Base-by-base conservation (phyloP, 2,113 vertebrate genomes). In the Arvicanthis niloticus region DNA sequence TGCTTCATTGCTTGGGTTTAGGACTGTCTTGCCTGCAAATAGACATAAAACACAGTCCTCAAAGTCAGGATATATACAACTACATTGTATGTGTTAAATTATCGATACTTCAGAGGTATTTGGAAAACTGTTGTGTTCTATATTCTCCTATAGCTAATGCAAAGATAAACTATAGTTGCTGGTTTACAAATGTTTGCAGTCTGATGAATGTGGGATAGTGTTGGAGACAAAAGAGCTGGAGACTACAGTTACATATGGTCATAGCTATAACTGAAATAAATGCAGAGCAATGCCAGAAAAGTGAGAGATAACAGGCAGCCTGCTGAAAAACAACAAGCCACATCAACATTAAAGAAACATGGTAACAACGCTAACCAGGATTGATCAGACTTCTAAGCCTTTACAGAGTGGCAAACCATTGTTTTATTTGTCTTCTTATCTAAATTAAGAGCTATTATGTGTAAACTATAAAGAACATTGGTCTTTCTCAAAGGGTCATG, bases 251-350 rank as follows among this genome's bases (percentile, higher is more conserved):
- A 65, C 21, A 48, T n/a, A 11, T n/a, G 12, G 11, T 80, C 7
- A 62, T 37, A 51, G 7, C 5, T 51, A 0, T 19, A 21, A 19
- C 1, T 81, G 13, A 73, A 70, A 29, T 60, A 72, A 42, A 13
- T 34, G 21, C 1, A 53, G 40, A 88, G 17, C 7, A 13, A 65
- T 56, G 9, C 17, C 16, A 92, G 17, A 85, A 7, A 24, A 65
- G 81, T 51, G 17, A 76, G 21, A 2, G 67, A 51, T 1, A 84
- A 2, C 0, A 15, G 4, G 8, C 31, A 24, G 13, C 10, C 0
- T 1, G n/a, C 40, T 42, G 0, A 13, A 29, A 10, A 92, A 45
- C 0, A 24, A 8, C 0, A 24, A 8, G 42, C 2, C 19, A 40
- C 78, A 76, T 22, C 93, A 84, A 72, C 42, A 24, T 58, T 56